These are phyloP conservation scores for Drosophila monieri DNA, from an alignment of 2,888 invertebrate species.

Conservation along the genomic window DNA sequence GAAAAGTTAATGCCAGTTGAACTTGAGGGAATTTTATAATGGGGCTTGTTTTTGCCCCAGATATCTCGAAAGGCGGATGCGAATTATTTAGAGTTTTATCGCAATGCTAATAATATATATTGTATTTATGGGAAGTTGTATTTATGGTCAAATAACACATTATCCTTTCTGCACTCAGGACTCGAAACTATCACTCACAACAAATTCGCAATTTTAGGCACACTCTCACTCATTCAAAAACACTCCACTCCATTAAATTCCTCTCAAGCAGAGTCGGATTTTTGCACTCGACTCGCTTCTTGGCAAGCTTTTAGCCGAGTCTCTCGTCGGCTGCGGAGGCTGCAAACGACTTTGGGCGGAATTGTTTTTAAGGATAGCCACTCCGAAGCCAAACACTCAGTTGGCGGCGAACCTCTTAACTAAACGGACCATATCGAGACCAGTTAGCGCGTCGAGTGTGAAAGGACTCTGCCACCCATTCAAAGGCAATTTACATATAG, in stretches of 20 bases:
- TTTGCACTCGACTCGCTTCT: constrained; percentile 55
- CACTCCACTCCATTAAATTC: constrained; percentile 19
- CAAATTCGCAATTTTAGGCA: not conserved
- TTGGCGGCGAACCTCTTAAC: constrained; percentile 71
- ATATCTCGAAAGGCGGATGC: not conserved
- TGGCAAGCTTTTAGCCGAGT: constrained; percentile 46
- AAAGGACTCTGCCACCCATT: constrained; percentile 33
- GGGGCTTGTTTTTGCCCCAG: constrained; percentile 1
- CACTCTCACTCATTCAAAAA: constrained; percentile 14
- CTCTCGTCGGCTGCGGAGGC: constrained; percentile 55
- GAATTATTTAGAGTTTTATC: not conserved
- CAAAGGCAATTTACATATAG: constrained; percentile 40
- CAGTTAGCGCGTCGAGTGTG: constrained; percentile 30
- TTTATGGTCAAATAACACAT: too few relatives aligned
- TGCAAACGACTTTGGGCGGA: constrained; percentile 56
- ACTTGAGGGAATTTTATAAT: constrained; percentile 22
- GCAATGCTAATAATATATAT: not conserved
- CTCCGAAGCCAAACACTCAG: constrained; percentile 59
- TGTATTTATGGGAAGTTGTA: too few relatives aligned
- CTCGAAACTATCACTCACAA: constrained; percentile 15
- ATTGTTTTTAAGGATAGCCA: constrained; percentile 72
- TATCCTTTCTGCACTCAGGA: too few relatives aligned
- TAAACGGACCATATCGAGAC: constrained; percentile 56
- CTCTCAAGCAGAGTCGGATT: constrained; percentile 13
- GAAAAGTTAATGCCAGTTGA: constrained; percentile 15